Percentiles rank a stretch among this genome's conserved stretches.
Conservation (phyloP, 2,797 vertebrate genomes). For the Antennarius maculatus region DNA sequence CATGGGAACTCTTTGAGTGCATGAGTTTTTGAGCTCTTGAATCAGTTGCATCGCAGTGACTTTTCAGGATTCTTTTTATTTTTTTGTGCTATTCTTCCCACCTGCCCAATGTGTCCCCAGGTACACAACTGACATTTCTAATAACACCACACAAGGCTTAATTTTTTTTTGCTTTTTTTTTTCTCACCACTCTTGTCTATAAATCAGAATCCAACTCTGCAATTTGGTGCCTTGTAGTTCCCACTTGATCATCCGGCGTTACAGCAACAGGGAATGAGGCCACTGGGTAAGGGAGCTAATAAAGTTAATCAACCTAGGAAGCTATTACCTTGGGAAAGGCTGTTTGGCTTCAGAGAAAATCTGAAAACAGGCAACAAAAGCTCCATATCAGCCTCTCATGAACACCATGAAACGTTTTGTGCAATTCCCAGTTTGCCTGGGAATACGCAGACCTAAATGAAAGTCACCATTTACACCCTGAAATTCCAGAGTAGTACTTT, state of each 20-base stretch:
- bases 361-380: constrained; percentile 31
- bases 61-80: constrained; percentile 38
- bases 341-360: constrained; percentile 47
- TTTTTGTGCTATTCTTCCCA: constrained; percentile 1
- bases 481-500: constrained; percentile 12
- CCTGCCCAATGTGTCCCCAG: constrained; percentile 26
- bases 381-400: constrained; percentile 16
- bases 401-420: constrained; percentile 11
- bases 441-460: constrained; percentile 24
- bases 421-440: constrained; percentile 8
- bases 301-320: constrained; percentile 54
- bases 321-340: constrained; percentile 46
- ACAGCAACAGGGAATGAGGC: constrained; percentile 41
- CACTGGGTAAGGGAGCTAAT: constrained; percentile 59
- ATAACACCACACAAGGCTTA: constrained; percentile 35
- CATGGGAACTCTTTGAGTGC: constrained; percentile 10
- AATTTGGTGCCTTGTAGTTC: constrained; percentile 49
- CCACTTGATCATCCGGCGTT: constrained; percentile 50
- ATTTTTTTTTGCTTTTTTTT: constrained; percentile 17
- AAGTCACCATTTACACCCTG: constrained; percentile 8
- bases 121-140: constrained; percentile 40
- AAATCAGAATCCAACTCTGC: constrained; percentile 45
- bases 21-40: constrained; percentile 17
- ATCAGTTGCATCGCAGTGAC: constrained; percentile 19
- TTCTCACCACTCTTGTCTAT: constrained; percentile 6